Evolutionary conservation across 2,797 vertebrate species (phyloP).

Genomic region (Champsocephalus esox): DNA sequence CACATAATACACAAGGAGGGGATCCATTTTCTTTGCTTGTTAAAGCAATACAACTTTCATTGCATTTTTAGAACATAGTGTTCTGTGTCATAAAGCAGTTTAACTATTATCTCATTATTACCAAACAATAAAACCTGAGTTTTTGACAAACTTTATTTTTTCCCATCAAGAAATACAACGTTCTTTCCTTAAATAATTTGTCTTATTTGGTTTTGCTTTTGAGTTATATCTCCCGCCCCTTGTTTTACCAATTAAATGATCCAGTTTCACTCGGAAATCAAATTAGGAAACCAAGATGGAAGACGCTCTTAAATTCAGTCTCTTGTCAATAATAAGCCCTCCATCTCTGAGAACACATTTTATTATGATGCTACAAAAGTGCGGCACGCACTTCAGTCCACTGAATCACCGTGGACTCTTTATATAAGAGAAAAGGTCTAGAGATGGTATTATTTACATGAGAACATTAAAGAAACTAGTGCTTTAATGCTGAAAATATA

Average conservation of each 20-base stretch:
- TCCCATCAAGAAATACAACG: too few species aligned
- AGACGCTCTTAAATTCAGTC: neutral
- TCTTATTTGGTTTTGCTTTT: constrained; percentile 6
- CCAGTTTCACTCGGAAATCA: neutral
- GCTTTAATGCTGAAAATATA: too few species aligned
- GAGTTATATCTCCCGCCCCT: neutral
- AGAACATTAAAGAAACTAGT: too few species aligned
- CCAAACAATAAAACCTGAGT: neutral
- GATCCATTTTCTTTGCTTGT: constrained; percentile 53
- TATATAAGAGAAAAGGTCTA: too few species aligned
- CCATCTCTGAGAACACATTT: neutral
- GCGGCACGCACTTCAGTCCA: neutral
- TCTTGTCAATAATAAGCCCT: neutral
- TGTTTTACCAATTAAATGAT: neutral
- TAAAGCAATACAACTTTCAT: constrained; percentile 46
- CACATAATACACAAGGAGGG: constrained; percentile 46
- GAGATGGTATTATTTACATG: too few species aligned
- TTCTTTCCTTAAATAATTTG: neutral
- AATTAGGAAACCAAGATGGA: neutral
- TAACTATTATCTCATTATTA: neutral
- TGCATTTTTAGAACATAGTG: constrained; percentile 50
- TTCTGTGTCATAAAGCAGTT: constrained; percentile 25
- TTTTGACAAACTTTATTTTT: neutral
- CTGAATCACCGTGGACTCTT: neutral
- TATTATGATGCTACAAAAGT: neutral